Conservation (phyloP, 1,140 invertebrate genomes). For the Sarcophaga bullata region DNA sequence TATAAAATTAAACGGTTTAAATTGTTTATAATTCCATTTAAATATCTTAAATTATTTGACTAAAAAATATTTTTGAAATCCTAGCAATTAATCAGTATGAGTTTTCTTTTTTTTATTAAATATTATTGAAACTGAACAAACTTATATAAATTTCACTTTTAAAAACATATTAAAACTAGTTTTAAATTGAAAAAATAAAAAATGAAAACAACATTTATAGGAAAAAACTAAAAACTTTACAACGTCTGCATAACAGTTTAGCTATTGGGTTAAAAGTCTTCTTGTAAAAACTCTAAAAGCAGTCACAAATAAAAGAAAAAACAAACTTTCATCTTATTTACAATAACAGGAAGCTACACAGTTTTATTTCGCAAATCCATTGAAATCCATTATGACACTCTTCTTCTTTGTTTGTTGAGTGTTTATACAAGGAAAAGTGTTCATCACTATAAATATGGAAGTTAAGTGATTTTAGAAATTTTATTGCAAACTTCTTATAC, state of each 20-base stretch:
- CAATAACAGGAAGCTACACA: not conserved
- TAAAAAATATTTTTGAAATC: too few species aligned
- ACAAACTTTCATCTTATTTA: not conserved
- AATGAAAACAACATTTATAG: too few species aligned
- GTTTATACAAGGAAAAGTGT: not conserved
- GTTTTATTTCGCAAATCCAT: not conserved
- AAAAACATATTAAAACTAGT: too few species aligned
- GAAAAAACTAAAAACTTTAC: too few species aligned
- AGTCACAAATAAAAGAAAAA: not conserved
- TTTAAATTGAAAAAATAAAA: too few species aligned
- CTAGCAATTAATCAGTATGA: too few species aligned
- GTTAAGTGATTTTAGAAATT: not conserved
- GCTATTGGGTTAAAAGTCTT: not conserved
- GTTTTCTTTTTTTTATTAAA: too few species aligned
- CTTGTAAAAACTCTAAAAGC: not conserved
- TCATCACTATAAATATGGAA: not conserved
- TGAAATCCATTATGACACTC: not conserved
- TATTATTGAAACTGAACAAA: too few species aligned
- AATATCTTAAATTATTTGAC: too few species aligned
- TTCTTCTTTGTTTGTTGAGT: conserved; percentile 2
- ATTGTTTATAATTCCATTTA: too few species aligned
- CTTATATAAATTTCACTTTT: too few species aligned
- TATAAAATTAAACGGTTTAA: too few species aligned
- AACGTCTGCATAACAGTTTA: not conserved
- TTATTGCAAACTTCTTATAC: not conserved